Evolutionary conservation across 2,888 invertebrate genomes (phyloP).

Genomic region (Molanna angustata): DNA sequence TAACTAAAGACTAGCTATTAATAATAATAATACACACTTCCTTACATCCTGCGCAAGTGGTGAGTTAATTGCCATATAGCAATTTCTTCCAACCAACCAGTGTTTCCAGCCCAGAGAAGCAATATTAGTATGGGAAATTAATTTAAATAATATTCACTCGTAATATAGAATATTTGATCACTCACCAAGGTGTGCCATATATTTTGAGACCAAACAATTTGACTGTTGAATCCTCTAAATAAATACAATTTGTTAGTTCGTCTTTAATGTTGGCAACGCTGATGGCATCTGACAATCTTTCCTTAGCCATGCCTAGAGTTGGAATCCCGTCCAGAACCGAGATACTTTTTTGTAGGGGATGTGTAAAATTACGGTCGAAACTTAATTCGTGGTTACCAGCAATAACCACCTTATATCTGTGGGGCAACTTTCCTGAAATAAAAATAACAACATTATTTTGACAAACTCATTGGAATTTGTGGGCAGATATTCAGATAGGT

Average conservation of each 20-base stretch:
- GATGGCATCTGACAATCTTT: slow-evolving; percentile 63
- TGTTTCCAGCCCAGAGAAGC: no score
- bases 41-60: no score
- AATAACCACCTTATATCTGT: slow-evolving; percentile 77
- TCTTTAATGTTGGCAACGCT: slow-evolving; percentile 61
- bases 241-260: slow-evolving; percentile 72
- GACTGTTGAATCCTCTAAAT: slow-evolving; percentile 68
- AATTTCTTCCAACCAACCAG: no score
- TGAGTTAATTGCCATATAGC: no score
- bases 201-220: slow-evolving; percentile 72
- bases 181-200: slow-evolving; percentile 79
- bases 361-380: slow-evolving; percentile 69
- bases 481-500: no score
- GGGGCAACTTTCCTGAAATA: slow-evolving; percentile 60
- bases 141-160: no score
- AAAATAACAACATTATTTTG: no score
- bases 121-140: no score
- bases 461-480: not conserved
- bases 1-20: no score
- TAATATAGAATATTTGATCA: not conserved
- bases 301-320: slow-evolving; percentile 63
- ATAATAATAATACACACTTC: no score
- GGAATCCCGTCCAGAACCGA: slow-evolving; percentile 60
- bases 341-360: slow-evolving; percentile 47
- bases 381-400: slow-evolving; percentile 85